Evolutionary conservation across 2,888 invertebrate genomes (phyloP), one percentile per base, ranked within the genome.

Genomic region (Ephialtes manifestator): DNA sequence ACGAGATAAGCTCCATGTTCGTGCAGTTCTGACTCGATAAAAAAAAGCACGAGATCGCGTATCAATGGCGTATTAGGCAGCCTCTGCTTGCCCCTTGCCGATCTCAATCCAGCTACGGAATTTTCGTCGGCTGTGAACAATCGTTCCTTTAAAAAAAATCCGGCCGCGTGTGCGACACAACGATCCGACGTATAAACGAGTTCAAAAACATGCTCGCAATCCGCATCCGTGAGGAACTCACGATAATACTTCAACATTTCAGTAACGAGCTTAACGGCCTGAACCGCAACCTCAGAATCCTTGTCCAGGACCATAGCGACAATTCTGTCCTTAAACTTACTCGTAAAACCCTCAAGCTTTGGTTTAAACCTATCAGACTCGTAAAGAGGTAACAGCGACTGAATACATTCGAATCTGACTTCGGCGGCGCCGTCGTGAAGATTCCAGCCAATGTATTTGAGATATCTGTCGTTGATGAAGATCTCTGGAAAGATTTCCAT

Each of bases 391-490:
- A 99, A 97, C 82, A 99, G 95, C 0, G 99, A 98, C 94, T 98
- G 97, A 48, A 99, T 95, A 92, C 97, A 97, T 94, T 98, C 96
- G 28, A 97, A 94, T 1, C 98, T 96, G 1, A 98, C 99, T 95
- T 99, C 99, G 0, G 99, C 98, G 71, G 98, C 97, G 96, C 99
- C 99, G 94, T 99, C 99, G 93, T 99, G 99, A 65, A 99, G 95
- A 0, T 99, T 99, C 99, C 99, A 99, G 24, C 97, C 99, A 87
- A 99, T 99, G 93, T 99, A 99, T 94, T 99, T 99, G 76, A 99
- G 95, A 94, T 99, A 99, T 0, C 99, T 98, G 95, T 99, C 99
- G 93, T 99, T 99, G 18, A 99, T 95, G 94, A 99, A 99, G 94
- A 99, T 98, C 86, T 98, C 98, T 65, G 99, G 99, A 94, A 99